phyloP scores from a whole-genome alignment of 2,797 vertebrate genomes.

The Xiphophorus birchmanni region DNA sequence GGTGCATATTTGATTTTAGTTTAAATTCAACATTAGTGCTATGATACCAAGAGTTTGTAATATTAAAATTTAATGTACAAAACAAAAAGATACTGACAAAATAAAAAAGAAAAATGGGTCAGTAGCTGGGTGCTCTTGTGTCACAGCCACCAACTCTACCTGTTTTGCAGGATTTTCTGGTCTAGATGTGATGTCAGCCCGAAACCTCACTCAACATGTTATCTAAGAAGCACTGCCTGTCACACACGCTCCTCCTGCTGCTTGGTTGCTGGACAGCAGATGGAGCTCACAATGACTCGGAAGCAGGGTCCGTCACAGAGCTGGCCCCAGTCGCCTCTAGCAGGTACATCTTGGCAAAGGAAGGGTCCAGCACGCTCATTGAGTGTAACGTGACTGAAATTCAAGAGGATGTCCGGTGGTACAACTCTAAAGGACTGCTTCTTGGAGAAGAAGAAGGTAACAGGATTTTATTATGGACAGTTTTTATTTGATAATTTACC shows the following conservation, averaged over 20 bases:
- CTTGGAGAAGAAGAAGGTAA: conserved; percentile 78
- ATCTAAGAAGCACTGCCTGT: neutral
- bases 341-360: conserved; percentile 84
- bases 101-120: neutral
- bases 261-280: conserved; percentile 7
- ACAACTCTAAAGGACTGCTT: conserved; percentile 85
- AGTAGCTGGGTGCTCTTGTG: neutral
- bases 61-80: neutral
- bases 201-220: conserved; percentile 29
- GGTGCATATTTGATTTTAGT: neutral
- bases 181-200: conserved; percentile 26
- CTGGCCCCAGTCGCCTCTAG: conserved; percentile 42
- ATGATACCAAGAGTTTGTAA: neutral
- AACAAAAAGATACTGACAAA: neutral
- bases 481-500: neutral
- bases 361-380: conserved; percentile 84
- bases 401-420: conserved; percentile 83
- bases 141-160: conserved; percentile 16
- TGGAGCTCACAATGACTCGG: conserved; percentile 33
- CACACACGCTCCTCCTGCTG: conserved; percentile 35
- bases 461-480: neutral
- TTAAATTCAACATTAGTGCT: neutral
- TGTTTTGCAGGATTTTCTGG: conserved; percentile 61
- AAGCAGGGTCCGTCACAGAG: conserved; percentile 29
- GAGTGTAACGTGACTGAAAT: conserved; percentile 85